Percentiles rank a stretch among this genome's conserved stretches.
phyloP scores from a whole-genome alignment of 1,140 invertebrate genomes.

The Drosophila baimaii region DNA sequence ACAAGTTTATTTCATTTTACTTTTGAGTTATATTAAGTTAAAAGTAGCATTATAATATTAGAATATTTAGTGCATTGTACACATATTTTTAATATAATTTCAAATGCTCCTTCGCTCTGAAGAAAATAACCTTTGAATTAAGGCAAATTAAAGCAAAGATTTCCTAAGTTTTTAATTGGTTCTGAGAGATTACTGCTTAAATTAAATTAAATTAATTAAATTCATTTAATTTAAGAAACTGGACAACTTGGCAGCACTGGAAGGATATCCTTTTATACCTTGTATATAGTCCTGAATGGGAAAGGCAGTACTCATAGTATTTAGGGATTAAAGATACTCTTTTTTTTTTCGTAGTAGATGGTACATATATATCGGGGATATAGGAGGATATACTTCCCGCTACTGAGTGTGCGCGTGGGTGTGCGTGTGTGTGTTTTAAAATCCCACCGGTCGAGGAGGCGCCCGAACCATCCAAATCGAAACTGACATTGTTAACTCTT shows the following conservation, averaged over 20 bases:
- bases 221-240: neutral
- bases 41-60: neutral
- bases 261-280: conserved; percentile 9
- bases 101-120: no score
- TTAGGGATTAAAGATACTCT: neutral
- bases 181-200: neutral
- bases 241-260: neutral
- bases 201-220: neutral
- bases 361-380: neutral
- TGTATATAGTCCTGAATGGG: neutral
- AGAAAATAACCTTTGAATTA: no score
- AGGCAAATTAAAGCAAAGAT: no score
- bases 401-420: neutral
- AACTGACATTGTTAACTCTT: conserved; percentile 80
- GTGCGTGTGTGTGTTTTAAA: conserved; percentile 1
- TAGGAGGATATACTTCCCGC: conserved; percentile 7
- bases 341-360: neutral
- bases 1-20: neutral
- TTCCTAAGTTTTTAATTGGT: neutral
- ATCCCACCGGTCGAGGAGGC: conserved; percentile 57
- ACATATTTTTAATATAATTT: no score
- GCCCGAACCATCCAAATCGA: conserved; percentile 70
- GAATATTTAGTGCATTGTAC: no score
- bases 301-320: neutral
- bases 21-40: neutral